Evolutionary conservation across 2,113 vertebrate species (phyloP).

Genomic region (Tragulus kanchil): DNA sequence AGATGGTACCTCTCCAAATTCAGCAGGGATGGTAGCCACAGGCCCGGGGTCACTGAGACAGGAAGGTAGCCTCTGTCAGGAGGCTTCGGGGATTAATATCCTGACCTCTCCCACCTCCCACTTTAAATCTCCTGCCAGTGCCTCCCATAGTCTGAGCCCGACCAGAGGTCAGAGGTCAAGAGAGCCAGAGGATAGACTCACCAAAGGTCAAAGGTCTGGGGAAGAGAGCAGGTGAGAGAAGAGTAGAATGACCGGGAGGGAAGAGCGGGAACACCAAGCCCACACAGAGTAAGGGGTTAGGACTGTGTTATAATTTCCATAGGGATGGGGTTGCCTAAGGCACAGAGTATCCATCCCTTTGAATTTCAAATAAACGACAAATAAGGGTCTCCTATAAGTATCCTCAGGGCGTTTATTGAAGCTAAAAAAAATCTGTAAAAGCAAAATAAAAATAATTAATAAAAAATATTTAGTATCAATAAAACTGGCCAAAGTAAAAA

Average conservation of each 20-base stretch:
- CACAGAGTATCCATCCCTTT: background rate
- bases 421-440: too few species aligned
- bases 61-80: fast-evolving
- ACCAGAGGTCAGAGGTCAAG: background rate
- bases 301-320: background rate
- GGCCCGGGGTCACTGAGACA: background rate
- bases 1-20: background rate
- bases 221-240: background rate
- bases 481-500: too few species aligned
- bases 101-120: background rate
- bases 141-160: background rate
- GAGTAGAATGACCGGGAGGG: background rate
- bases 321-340: background rate
- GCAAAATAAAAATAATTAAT: too few species aligned
- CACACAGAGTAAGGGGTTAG: background rate
- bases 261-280: background rate
- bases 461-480: too few species aligned
- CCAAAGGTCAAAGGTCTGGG: background rate
- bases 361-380: constrained; percentile 10
- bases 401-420: background rate
- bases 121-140: too few species aligned
- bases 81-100: background rate
- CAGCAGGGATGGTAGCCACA: fast-evolving
- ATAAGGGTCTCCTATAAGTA: background rate
- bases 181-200: background rate